Evolutionary conservation across 2,888 invertebrate species (phyloP).

Genomic region (Gymnoscelis rufifasciata): DNA sequence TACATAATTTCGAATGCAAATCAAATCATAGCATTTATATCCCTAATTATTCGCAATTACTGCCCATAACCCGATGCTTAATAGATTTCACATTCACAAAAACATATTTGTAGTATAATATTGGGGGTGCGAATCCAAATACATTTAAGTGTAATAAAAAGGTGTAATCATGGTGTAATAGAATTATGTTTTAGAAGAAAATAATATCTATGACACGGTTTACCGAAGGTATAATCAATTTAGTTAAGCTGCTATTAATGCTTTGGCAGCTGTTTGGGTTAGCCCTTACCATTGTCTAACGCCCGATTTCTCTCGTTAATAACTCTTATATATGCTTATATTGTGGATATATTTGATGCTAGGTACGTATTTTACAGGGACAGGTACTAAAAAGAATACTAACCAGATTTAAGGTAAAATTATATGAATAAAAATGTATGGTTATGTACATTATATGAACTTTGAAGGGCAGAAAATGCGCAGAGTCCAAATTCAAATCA

Average conservation of each 20-base stretch:
- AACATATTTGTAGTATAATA: slow-evolving; percentile 15
- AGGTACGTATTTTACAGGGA: too few species aligned
- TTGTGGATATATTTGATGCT: too few species aligned
- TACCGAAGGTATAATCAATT: slow-evolving; percentile 17
- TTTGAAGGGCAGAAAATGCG: too few species aligned
- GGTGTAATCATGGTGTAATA: slow-evolving; percentile 16
- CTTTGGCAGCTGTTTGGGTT: slow-evolving; percentile 13
- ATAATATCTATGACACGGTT: slow-evolving; percentile 7
- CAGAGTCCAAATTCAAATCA: too few species aligned
- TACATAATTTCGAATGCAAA: slow-evolving; percentile 10
- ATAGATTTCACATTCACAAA: slow-evolving; percentile 11
- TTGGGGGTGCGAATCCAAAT: slow-evolving; percentile 9
- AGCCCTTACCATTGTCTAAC: background rate
- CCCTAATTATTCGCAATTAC: slow-evolving; percentile 15
- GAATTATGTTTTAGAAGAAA: background rate
- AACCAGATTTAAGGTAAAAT: too few species aligned
- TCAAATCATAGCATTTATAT: slow-evolving; percentile 12
- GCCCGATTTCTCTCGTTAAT: too few species aligned
- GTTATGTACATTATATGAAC: too few species aligned
- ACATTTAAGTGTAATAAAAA: slow-evolving; percentile 13
- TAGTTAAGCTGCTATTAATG: slow-evolving; percentile 10
- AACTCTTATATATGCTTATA: too few species aligned
- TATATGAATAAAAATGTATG: too few species aligned
- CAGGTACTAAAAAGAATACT: too few species aligned
- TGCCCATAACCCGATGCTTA: slow-evolving; percentile 6